These are phyloP conservation scores for Nothobranchius furzeri DNA, from an alignment of 2,113 vertebrate genomes.

Conservation along the genomic window DNA sequence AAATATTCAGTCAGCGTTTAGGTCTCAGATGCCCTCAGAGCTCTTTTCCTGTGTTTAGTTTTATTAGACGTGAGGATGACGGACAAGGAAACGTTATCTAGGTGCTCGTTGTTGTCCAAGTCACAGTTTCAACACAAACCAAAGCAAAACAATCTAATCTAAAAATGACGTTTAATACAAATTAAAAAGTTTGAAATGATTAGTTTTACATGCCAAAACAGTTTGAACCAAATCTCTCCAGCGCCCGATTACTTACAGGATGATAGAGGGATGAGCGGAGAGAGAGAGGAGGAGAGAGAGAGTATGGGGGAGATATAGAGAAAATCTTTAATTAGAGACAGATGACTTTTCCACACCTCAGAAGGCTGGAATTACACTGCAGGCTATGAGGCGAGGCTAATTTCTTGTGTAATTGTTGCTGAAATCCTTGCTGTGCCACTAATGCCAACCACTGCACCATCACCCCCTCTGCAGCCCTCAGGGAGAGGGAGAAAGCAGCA, in stretches of 20 bases:
- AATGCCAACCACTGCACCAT: slow-evolving; percentile 32
- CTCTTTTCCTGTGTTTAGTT: too few species aligned
- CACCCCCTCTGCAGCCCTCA: slow-evolving; percentile 27
- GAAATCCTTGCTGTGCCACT: slow-evolving; percentile 58
- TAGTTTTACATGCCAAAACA: slow-evolving; percentile 11
- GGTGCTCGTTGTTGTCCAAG: too few species aligned
- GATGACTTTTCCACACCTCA: slow-evolving; percentile 72
- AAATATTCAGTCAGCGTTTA: too few species aligned
- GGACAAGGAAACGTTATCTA: too few species aligned
- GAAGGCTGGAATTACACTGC: slow-evolving; percentile 78
- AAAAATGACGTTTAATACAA: too few species aligned
- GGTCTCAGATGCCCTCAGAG: too few species aligned
- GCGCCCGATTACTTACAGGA: background rate
- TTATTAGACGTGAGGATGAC: too few species aligned
- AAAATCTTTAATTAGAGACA: slow-evolving; percentile 78
- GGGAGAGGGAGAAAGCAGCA: background rate
- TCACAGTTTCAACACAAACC: too few species aligned
- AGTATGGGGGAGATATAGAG: slow-evolving; percentile 14
- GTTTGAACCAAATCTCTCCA: slow-evolving; percentile 11
- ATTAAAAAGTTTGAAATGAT: slow-evolving; percentile 7
- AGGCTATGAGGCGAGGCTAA: slow-evolving; percentile 72
- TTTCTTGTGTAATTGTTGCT: slow-evolving; percentile 78
- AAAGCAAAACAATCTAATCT: background rate
- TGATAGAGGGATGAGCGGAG: slow-evolving; percentile 25
- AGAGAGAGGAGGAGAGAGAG: slow-evolving; percentile 2